Base-by-base conservation (phyloP, 2,888 invertebrate genomes). In the Smittia aterrima region DNA sequence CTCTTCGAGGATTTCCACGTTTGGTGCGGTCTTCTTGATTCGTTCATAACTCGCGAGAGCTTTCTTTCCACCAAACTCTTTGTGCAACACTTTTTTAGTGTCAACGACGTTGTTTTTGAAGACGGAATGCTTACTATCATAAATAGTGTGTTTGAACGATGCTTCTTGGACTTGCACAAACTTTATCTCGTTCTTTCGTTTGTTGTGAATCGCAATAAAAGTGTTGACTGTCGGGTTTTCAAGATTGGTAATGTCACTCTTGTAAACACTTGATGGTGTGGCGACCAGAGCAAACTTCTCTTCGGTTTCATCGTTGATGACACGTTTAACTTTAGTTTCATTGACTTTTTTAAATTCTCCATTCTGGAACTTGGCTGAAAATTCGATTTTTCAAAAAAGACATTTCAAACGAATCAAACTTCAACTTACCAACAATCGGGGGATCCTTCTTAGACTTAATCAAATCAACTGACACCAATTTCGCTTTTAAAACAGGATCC, bases 21-120 rank as follows among this genome's bases (percentile, higher is more conserved):
- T 66, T 11, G 27, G 32, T 7, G 16, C 38, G 24, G 66, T 66
- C 24, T 32, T 25, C 20, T 16, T 32, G 9, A 25, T 1, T 6
- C 38, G 13, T 9, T 66, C 66, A 7, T 32, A 66, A 3, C 25
- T 16, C 6, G 32, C 2, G 1, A 66, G 9, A 9, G 66, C 66
- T 25, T 16, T 16, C 25, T 66, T 66, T 25, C 66, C 66, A 66
- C 66, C 66, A 16, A 66, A 66, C n/a, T 66, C 16, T 9, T 32
- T 25, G 32, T 32, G 16, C 18, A 32, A 32, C 16, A 27, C 16
- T 16, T 66, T 32, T 16, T 16, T 66, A 3, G 66, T 9, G 20
- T 66, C 38, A 7, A 66, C 27, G n/a, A 32, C n/a, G 27, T 25
- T 66, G 27, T 25, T 27, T 27, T 66, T 4, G 16, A 25, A 66